These are phyloP conservation scores for Apantesis nais DNA, from an alignment of 2,888 invertebrate species.

Conservation along the genomic window DNA sequence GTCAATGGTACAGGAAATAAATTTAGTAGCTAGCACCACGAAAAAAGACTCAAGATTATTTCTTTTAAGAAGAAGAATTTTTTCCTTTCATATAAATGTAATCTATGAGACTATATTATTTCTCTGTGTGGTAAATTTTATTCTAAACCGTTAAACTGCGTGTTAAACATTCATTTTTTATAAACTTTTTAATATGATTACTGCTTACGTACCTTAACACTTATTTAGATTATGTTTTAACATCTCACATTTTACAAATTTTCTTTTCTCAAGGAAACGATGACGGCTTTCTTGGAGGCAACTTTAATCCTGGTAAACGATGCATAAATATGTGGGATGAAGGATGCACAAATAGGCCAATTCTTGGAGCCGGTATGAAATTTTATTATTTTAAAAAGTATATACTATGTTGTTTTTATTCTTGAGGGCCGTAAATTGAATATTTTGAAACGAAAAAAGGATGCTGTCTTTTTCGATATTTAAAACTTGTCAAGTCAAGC, in stretches of 20 bases:
- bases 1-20: too few species aligned
- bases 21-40: too few species aligned
- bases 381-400: not conserved
- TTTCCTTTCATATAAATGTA: too few species aligned
- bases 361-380: slow-evolving; percentile 71
- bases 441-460: not conserved
- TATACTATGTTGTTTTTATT: not conserved
- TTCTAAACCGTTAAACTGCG: too few species aligned
- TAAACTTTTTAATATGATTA: too few species aligned
- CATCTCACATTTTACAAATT: not conserved
- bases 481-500: not conserved
- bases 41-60: too few species aligned
- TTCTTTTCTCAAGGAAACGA: slow-evolving; percentile 17
- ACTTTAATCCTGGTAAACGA: slow-evolving; percentile 77
- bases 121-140: too few species aligned
- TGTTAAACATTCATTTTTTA: too few species aligned
- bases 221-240: not conserved
- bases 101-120: too few species aligned
- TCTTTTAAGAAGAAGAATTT: too few species aligned
- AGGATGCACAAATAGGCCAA: slow-evolving; percentile 79
- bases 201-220: too few species aligned
- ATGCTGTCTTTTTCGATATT: not conserved
- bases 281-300: slow-evolving; percentile 67
- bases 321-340: slow-evolving; percentile 84
- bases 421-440: not conserved